These are phyloP conservation scores for Sardina pilchardus DNA, from an alignment of 2,113 vertebrate genomes.

Conservation along the genomic window DNA sequence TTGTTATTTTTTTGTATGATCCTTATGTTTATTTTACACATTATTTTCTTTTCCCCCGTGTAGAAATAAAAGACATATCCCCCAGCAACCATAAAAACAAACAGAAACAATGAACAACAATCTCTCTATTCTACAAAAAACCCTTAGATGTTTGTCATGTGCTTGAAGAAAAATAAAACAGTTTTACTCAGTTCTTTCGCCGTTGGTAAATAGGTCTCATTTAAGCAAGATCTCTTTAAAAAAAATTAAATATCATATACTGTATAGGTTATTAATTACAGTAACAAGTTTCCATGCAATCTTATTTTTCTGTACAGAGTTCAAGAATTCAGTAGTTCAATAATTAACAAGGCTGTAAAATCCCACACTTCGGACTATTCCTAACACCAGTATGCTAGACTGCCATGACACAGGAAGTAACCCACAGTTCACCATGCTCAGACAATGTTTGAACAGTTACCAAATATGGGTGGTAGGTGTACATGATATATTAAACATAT, in stretches of 20 bases:
- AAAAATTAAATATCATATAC: conserved; percentile 82
- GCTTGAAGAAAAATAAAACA: conserved; percentile 58
- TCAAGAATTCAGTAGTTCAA: conserved; percentile 81
- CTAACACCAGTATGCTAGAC: conserved; percentile 58
- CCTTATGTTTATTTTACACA: conserved; percentile 60
- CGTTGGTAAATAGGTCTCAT: conserved; percentile 59
- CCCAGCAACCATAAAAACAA: conserved; percentile 74
- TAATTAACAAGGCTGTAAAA: conserved; percentile 82
- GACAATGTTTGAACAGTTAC: background rate
- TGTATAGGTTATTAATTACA: conserved; percentile 91
- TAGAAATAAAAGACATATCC: conserved; percentile 71
- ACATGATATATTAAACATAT: background rate
- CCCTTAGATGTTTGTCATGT: conserved; percentile 54
- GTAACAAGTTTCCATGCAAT: conserved; percentile 84
- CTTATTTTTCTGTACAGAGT: conserved; percentile 80
- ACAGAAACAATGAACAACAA: conserved; percentile 64
- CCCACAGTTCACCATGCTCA: conserved; percentile 4
- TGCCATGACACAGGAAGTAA: conserved; percentile 3
- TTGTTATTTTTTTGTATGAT: conserved; percentile 51
- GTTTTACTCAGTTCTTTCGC: conserved; percentile 52
- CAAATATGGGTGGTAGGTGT: background rate
- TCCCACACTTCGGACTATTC: conserved; percentile 68
- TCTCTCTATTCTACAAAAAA: conserved; percentile 63
- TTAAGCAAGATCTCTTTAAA: conserved; percentile 59
- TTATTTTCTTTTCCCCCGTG: conserved; percentile 46